Evolutionary conservation across 2,888 invertebrate species (phyloP), one percentile per base, ranked within the genome.

Genomic region (Dromius quadrimaculatus): DNA sequence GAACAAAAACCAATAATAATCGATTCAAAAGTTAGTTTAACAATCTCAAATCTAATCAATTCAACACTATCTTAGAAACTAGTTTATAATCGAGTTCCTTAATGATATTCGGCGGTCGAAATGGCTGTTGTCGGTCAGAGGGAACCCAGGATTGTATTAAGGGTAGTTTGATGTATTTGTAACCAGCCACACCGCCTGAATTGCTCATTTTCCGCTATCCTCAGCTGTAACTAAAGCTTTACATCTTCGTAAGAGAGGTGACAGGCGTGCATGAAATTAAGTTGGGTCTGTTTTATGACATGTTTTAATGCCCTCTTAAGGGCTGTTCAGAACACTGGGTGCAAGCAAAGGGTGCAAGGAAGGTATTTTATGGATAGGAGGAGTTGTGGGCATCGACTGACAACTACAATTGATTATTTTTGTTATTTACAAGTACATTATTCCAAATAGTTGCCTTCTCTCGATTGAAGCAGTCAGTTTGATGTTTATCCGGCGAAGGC

Each of bases 221-320:
- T 45, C n/a, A n/a, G n/a, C 36, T n/a, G 11, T 20, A 15, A 11
- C 45, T n/a, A 28, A n/a, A 15, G 34, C 32, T 13, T 50, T 32
- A 57, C 34, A 17, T 57, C 28, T 57, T 57, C 57, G 50, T 11
- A 28, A 17, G 28, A 15, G 34, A 2, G 3, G 57, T 2, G 57
- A 57, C 57, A 36, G 36, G 59, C 59, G 20, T 59, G 59, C 59
- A 59, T 34, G 36, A 34, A 59, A 59, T 59, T 59, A 59, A 23
- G 50, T 5, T 9, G 50, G 50, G 50, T 59, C 50, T 50, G 57
- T 66, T 66, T 66, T 66, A 66, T 41, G 50, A 57, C 65, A 66
- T 50, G 66, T 50, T 66, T 66, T 66, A 54, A 57, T 57, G 54
- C 38, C 38, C 54, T 23, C 54, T 54, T 54, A 66, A 66, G 41